These are phyloP conservation scores for Auanema sp. DNA, from an alignment of 2,888 invertebrate species.

Conservation along the genomic window DNA sequence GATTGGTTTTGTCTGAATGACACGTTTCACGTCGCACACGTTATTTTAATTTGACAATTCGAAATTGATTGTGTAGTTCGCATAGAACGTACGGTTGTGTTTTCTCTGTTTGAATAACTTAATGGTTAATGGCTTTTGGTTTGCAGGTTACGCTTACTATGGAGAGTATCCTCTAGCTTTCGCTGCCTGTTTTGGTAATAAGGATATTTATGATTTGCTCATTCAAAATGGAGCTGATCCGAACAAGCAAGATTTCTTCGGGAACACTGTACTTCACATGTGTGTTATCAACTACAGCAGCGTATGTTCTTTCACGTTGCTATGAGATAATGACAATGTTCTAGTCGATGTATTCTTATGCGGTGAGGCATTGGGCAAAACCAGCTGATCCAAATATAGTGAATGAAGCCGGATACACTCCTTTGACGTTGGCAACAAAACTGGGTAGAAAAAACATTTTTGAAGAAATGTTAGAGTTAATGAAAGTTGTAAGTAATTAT, in stretches of 20 bases:
- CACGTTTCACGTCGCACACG: not conserved
- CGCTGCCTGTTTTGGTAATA: constrained; percentile 95
- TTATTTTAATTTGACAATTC: not conserved
- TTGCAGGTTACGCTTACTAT: constrained; percentile 83
- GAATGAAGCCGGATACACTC: constrained; percentile 87
- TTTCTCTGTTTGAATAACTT: not conserved
- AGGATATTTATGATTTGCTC: constrained; percentile 92
- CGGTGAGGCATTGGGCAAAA: constrained; percentile 86
- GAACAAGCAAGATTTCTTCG: constrained; percentile 89
- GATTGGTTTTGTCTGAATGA: not conserved
- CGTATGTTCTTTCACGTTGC: constrained; percentile 70
- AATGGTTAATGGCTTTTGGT: not conserved
- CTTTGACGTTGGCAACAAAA: constrained; percentile 92
- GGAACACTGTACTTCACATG: constrained; percentile 99
- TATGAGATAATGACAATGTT: constrained; percentile 8
- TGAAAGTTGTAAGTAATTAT: constrained; percentile 61
- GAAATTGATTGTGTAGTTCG: not conserved
- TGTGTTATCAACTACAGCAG: constrained; percentile 95
- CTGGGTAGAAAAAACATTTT: constrained; percentile 94
- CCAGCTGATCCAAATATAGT: constrained; percentile 88
- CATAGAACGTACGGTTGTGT: not conserved
- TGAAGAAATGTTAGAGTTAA: constrained; percentile 94
- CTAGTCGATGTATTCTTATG: constrained; percentile 79
- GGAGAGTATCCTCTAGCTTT: constrained; percentile 96
- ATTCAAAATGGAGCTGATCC: constrained; percentile 90